Base-by-base conservation (phyloP, 1,140 invertebrate species). In the Scaptodrosophila lebanonensis region DNA sequence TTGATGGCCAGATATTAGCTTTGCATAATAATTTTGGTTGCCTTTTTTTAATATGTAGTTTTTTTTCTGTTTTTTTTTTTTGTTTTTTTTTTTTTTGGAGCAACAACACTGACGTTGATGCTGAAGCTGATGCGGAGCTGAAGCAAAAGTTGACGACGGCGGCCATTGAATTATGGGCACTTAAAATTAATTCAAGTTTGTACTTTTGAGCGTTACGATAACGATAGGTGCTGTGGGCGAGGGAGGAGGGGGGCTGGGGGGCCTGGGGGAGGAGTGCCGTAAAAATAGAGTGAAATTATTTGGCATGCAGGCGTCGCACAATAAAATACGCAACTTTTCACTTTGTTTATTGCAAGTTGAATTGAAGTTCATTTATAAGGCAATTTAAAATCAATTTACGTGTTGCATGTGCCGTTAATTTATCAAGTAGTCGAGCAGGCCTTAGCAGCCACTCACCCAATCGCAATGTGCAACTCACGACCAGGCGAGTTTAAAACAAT, bases 381-480 rank as follows among this genome's bases (percentile, higher is more conserved):
- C 75, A 79, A 79, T 79, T 79, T 82, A 79, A 79, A 79, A 79
- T 69, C 75, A 79, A 79, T 79, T 79, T 79, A 82, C 69, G 65
- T 82, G 75, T 66, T 82, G 69, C 75, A 69, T 75, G 75, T 82
- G 75, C 75, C 61, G 75, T 79, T 79, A 66, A 79, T 79, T 79
- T 79, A 79, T 79, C 75, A 82, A 79, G 52, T 43, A 63, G 53
- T 44, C 52, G 44, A 36, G 25, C 4, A 3, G 22, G 3, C 22
- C 3, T 25, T 4, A 8, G 3, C 22, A 3, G 22, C 8, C 8
- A 3, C 22, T 25, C 22, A 8, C 3, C 8, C 8, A 3, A 3
- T 25, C 22, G 3, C 3, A 4, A 25, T 25, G 8, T 25, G 22
- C 3, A 25, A 25, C 22, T 25, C 22, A 25, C 22, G 22, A 25